Evolutionary conservation across 2,888 invertebrate genomes (phyloP).

Genomic region (Heliothis peltigera): DNA sequence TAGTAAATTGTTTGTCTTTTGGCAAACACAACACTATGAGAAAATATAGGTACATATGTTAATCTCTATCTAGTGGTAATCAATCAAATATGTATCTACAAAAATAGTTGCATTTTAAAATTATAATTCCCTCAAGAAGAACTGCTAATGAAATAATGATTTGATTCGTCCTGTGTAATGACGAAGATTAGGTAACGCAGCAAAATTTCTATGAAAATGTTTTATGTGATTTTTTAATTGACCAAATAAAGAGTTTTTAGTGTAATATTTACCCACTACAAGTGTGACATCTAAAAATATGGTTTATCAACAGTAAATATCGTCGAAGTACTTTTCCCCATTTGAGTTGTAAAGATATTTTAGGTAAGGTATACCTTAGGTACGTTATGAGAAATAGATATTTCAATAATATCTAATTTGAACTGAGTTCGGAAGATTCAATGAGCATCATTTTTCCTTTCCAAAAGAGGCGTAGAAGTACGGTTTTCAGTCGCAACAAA

Average conservation of each 20-base stretch:
- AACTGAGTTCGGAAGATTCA: conserved; percentile 79
- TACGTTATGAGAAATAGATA: conserved; percentile 72
- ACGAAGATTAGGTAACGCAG: conserved; percentile 63
- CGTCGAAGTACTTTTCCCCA: conserved; percentile 76
- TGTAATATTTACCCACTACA: conserved; percentile 76
- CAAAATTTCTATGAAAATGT: conserved; percentile 75
- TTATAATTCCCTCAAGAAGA: conserved; percentile 75
- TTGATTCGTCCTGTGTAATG: conserved; percentile 63
- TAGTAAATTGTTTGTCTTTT: conserved; percentile 76
- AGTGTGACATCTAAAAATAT: conserved; percentile 88
- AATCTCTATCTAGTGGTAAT: conserved; percentile 87
- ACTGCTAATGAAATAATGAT: conserved; percentile 71
- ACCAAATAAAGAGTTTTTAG: conserved; percentile 73
- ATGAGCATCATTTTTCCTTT: conserved; percentile 75
- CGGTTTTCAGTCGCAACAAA: conserved; percentile 68
- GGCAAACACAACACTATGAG: conserved; percentile 86
- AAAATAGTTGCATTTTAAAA: conserved; percentile 89
- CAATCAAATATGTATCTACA: conserved; percentile 88
- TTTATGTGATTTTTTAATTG: conserved; percentile 71
- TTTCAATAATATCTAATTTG: conserved; percentile 75
- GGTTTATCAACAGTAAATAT: conserved; percentile 80
- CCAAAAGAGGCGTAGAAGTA: conserved; percentile 66
- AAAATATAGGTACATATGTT: conserved; percentile 85
- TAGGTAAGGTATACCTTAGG: conserved; percentile 66
- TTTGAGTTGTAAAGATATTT: conserved; percentile 78